Percentiles rank a stretch among this genome's conserved stretches.
Conservation (phyloP, 2,888 invertebrate genomes). For the Sialis lutaria region DNA sequence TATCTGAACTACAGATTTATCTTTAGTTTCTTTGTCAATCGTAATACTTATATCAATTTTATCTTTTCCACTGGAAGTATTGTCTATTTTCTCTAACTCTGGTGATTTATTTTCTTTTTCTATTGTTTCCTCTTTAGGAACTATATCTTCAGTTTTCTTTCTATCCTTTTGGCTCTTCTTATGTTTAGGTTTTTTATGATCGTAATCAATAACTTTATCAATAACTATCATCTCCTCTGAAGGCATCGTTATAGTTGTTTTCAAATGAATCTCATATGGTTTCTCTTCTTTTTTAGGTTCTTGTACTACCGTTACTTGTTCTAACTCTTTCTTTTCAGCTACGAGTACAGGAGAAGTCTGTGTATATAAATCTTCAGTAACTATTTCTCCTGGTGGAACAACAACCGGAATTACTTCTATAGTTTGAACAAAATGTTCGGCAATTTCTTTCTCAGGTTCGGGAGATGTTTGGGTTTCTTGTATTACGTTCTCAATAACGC, state of each 20-base stretch:
- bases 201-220: background rate
- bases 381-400: slow-evolving; percentile 13
- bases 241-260: slow-evolving; percentile 38
- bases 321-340: slow-evolving; percentile 27
- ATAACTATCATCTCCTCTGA: slow-evolving; percentile 4
- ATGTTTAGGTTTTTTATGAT: too few species aligned
- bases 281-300: slow-evolving; percentile 20
- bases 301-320: slow-evolving; percentile 25
- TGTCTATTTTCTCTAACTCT: too few species aligned
- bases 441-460: slow-evolving; percentile 7
- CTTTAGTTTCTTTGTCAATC: too few species aligned
- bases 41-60: too few species aligned
- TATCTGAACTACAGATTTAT: too few species aligned
- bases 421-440: slow-evolving; percentile 5
- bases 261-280: slow-evolving; percentile 40
- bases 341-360: slow-evolving; percentile 42
- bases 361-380: slow-evolving; percentile 18
- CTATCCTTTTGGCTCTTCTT: too few species aligned
- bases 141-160: too few species aligned
- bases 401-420: background rate
- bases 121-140: too few species aligned
- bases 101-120: too few species aligned
- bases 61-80: too few species aligned
- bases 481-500: background rate
- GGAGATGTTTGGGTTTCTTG: slow-evolving; percentile 6